Conservation (phyloP, 2,797 vertebrate genomes). For the Macroramphosus scolopax region DNA sequence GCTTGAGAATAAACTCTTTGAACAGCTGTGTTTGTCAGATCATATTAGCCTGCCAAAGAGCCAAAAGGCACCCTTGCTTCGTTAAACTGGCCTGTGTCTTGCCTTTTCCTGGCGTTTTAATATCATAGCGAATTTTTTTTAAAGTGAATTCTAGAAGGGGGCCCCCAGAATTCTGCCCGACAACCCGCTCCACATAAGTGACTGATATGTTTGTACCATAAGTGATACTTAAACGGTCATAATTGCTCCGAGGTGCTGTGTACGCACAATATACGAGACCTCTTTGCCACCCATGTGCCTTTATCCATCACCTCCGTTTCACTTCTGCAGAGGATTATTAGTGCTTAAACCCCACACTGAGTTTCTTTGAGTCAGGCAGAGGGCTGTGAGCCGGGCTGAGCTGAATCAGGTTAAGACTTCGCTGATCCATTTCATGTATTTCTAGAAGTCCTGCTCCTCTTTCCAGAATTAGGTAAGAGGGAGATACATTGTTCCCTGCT, state of each 20-base stretch:
- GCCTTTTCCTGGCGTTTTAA: constrained; percentile 16
- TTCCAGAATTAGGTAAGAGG: constrained; percentile 45
- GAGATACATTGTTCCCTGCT: constrained; percentile 55
- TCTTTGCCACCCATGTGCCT: constrained; percentile 13
- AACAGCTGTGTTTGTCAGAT: constrained; percentile 81
- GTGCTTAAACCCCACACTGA: constrained; percentile 38
- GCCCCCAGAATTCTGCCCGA: background rate
- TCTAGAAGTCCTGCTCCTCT: constrained; percentile 37
- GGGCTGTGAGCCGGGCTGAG: constrained; percentile 48
- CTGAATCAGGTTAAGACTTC: constrained; percentile 62
- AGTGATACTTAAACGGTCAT: constrained; percentile 4
- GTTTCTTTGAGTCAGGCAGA: constrained; percentile 53
- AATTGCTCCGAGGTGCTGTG: constrained; percentile 6
- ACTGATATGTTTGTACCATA: constrained; percentile 2
- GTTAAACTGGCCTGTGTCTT: constrained; percentile 39
- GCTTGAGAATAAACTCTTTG: constrained; percentile 76
- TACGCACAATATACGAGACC: constrained; percentile 21
- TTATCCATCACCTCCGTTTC: constrained; percentile 28
- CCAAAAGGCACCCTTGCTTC: constrained; percentile 59
- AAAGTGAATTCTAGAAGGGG: constrained; percentile 9
- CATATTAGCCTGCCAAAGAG: constrained; percentile 67
- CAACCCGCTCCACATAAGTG: background rate
- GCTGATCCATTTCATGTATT: constrained; percentile 53
- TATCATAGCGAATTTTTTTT: constrained; percentile 4
- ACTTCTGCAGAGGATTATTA: constrained; percentile 50